Base-by-base conservation (phyloP, 2,888 invertebrate species). In the Cylloceria caligata region DNA sequence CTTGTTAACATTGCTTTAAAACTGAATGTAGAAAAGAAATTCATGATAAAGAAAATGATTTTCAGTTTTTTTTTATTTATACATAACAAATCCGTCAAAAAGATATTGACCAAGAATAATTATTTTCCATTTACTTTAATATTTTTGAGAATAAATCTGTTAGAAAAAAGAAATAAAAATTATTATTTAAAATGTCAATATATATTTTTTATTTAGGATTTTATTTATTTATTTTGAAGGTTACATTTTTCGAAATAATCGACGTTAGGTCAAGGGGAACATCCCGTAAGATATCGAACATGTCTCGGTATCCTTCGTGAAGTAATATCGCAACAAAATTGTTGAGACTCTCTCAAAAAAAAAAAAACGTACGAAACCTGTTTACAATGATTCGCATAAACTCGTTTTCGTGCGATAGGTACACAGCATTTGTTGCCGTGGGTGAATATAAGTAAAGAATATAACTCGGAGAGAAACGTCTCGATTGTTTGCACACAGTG, bases 321-420 rank as follows among this genome's bases (percentile, higher is more conserved):
- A 52, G 52, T 24, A 24, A 19, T 9, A 9, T 7, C 13, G 21
- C n/a, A 30, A 60, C 60, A 71, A 71, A 42, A 71, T 45, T 60
- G 64, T 74, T 52, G 36, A 36, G 52, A 65, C 39, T 52, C 3
- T 11, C 19, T n/a, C n/a, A n/a, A 30, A 13, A 34, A 6, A 39
- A 64, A 60, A 68, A 57, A 55, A 34, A 74, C 9, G 45, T 27
- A 55, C 49, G 47, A 75, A 82, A 82, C 82, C 78, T 72, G 82
- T 79, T 82, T 52, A 30, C 36, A 21, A 60, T 49, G 60, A 71
- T 79, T 82, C 49, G 82, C 71, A 16, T 6, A 82, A 82, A 82
- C 82, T 71, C 78, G 78, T 82, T 79, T n/a, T 75, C 30, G 39
- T 45, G 52, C 75, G 60, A 60, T 75, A 42, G 55, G 60, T 68